A percentile compares a stretch with the other conserved stretches of the same genome.
Conservation (phyloP, 2,797 vertebrate species). For the Amblyraja radiata region DNA sequence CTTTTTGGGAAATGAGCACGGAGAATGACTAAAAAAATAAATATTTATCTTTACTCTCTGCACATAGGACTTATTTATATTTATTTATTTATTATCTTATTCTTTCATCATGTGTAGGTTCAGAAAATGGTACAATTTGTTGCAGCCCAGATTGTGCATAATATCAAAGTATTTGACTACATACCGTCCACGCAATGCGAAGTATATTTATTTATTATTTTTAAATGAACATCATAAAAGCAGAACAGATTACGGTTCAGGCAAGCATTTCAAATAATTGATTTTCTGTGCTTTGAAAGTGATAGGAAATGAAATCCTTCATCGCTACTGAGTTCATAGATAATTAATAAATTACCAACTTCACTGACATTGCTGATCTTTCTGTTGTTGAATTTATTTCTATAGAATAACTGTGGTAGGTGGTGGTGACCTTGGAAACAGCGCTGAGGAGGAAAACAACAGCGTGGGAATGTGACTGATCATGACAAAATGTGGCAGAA, state of each 20-base stretch:
- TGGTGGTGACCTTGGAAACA: constrained; percentile 14
- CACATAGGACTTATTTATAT: background rate
- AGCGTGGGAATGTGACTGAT: background rate
- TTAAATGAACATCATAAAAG: background rate
- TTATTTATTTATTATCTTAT: background rate
- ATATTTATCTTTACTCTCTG: background rate
- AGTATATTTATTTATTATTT: constrained; percentile 1
- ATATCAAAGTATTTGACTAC: background rate
- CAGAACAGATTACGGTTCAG: background rate
- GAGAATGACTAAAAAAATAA: background rate
- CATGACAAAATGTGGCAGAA: constrained; percentile 25
- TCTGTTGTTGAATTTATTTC: background rate
- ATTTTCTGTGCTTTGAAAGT: constrained; percentile 16
- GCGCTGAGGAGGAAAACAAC: background rate
- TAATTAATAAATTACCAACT: constrained; percentile 27
- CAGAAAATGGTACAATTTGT: background rate
- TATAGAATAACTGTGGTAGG: background rate
- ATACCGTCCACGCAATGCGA: background rate
- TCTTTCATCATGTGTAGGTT: background rate
- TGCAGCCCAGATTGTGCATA: no score
- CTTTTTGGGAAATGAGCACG: background rate
- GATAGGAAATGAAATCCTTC: background rate
- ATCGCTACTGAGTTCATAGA: constrained; percentile 17
- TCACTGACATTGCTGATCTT: background rate
- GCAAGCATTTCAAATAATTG: background rate